Percentiles rank a stretch among this genome's conserved stretches.
These are phyloP conservation scores for Siphamia tubifer DNA, from an alignment of 2,113 vertebrate genomes.

Conservation along the genomic window DNA sequence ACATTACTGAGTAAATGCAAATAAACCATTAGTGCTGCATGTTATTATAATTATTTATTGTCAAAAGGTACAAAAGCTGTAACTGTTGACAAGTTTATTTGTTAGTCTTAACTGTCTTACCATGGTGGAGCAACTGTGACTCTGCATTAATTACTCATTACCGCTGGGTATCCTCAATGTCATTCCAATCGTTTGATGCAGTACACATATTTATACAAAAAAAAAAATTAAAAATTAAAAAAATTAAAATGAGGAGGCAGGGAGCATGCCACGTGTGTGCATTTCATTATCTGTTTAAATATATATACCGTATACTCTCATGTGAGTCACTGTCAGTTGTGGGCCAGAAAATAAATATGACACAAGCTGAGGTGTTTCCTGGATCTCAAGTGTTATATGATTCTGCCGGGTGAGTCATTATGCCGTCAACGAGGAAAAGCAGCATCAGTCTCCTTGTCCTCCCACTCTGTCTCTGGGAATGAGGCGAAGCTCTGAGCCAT, in stretches of 20 bases:
- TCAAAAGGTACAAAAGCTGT: slow-evolving; percentile 42
- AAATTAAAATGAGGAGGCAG: not conserved
- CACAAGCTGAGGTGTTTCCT: slow-evolving; percentile 56
- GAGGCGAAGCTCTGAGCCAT: slow-evolving; percentile 82
- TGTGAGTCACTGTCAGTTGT: slow-evolving; percentile 49
- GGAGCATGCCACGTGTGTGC: not conserved
- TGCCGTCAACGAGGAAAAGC: slow-evolving; percentile 19
- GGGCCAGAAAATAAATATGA: slow-evolving; percentile 52
- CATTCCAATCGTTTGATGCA: not conserved
- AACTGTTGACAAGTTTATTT: not conserved
- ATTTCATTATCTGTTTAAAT: slow-evolving; percentile 27
- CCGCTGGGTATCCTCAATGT: not conserved
- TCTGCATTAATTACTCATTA: not conserved
- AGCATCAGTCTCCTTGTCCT: slow-evolving; percentile 58
- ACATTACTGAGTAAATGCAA: no score
- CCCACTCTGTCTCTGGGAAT: slow-evolving; percentile 84
- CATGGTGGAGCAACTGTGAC: not conserved
- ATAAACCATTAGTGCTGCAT: not conserved
- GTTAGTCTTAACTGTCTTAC: not conserved
- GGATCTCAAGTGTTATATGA: slow-evolving; percentile 31
- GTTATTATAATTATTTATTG: slow-evolving; percentile 21
- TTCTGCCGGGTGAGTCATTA: slow-evolving; percentile 56
- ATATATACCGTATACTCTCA: slow-evolving; percentile 12
- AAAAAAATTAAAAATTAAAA: not conserved
- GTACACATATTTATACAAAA: not conserved